Evolutionary conservation across 2,797 vertebrate species (phyloP).

Genomic region (Eleutherodactylus coqui): DNA sequence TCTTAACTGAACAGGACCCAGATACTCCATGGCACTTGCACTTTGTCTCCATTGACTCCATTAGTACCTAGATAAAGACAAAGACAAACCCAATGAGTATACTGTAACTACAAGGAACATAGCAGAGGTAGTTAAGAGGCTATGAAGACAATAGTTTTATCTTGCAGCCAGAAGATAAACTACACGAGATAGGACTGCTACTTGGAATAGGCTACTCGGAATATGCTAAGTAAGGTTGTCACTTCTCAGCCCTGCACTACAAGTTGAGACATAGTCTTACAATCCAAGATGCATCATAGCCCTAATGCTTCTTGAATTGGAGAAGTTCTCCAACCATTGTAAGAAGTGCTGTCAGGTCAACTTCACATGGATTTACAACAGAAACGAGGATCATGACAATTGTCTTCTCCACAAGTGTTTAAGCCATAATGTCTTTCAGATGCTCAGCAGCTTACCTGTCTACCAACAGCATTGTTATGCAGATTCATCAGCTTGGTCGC

Average conservation of each 20-base stretch:
- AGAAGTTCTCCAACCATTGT: neutral
- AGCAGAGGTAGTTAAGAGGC: neutral
- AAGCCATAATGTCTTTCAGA: too few relatives aligned
- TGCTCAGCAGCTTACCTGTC: constrained; percentile 73
- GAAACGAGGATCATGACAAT: neutral
- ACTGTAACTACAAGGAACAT: neutral
- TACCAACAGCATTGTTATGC: constrained; percentile 77
- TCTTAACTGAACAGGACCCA: constrained; percentile 80
- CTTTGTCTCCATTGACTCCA: constrained; percentile 76
- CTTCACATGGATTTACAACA: too few relatives aligned
- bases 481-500: constrained; percentile 73
- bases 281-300: neutral
- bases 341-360: neutral
- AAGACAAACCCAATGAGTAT: neutral
- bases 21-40: constrained; percentile 83
- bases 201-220: neutral
- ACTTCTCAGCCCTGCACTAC: neutral
- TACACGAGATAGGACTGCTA: neutral
- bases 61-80: constrained; percentile 70
- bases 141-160: neutral
- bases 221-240: neutral
- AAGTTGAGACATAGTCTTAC: neutral
- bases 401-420: neutral
- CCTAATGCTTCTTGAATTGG: neutral
- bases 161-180: neutral